phyloP scores from a whole-genome alignment of 2,888 invertebrate species.

The Protodeltote pygarga region DNA sequence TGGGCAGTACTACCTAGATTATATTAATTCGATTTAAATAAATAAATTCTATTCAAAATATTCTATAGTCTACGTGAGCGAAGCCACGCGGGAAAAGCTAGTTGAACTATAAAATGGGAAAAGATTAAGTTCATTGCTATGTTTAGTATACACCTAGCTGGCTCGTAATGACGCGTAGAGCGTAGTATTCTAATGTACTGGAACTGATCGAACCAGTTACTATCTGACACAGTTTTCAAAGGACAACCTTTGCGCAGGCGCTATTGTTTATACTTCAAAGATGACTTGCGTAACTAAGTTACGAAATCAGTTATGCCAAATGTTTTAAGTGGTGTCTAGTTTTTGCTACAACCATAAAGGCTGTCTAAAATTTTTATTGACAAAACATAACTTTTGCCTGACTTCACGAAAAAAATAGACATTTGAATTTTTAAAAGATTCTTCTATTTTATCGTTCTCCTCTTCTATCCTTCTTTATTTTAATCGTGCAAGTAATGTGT shows the following conservation, averaged over 20 bases:
- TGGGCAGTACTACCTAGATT: no score
- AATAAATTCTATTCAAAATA: no score
- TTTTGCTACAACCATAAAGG: slow-evolving; percentile 6
- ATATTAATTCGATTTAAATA: no score
- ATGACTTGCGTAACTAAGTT: slow-evolving; percentile 59
- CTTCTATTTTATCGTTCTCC: no score
- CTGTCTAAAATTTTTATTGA: background rate
- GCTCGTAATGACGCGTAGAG: slow-evolving; percentile 8
- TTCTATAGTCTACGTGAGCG: no score
- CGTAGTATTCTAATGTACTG: slow-evolving; percentile 33
- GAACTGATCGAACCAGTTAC: slow-evolving; percentile 65
- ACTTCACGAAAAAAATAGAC: no score
- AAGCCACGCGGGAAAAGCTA: no score
- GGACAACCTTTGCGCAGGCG: slow-evolving; percentile 70
- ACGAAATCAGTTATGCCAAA: slow-evolving; percentile 54
- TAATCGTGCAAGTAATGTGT: no score
- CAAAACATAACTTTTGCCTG: no score
- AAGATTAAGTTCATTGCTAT: slow-evolving; percentile 14
- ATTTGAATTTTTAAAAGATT: no score
- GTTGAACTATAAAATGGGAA: no score
- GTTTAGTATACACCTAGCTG: slow-evolving; percentile 8
- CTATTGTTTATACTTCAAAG: slow-evolving; percentile 71
- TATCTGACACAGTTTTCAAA: slow-evolving; percentile 77
- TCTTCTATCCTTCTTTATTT: no score
- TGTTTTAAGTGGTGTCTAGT: slow-evolving; percentile 34